Conservation (phyloP, 2,113 vertebrate species). For the Rattus rattus region DNA sequence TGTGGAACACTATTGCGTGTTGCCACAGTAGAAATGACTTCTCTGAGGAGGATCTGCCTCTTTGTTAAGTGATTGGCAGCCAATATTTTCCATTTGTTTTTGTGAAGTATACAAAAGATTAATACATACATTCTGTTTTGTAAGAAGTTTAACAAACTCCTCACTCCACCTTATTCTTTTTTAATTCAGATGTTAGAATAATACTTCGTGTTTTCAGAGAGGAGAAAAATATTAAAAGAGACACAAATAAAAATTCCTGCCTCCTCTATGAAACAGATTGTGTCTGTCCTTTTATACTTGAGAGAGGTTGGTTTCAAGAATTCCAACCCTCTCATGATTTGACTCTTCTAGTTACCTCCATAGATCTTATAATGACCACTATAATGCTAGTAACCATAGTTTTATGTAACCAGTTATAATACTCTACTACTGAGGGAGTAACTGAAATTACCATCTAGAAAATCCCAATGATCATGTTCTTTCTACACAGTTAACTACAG, state of each 20-base stretch:
- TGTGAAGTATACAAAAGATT: background rate
- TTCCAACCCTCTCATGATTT: background rate
- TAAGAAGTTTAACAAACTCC: conserved; percentile 24
- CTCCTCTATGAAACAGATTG: background rate
- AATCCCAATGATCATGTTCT: background rate
- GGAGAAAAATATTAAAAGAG: background rate
- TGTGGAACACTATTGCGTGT: background rate
- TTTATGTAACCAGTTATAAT: background rate
- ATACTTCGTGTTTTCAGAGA: background rate
- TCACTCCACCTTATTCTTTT: background rate
- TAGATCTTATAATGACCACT: background rate
- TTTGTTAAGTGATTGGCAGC: background rate
- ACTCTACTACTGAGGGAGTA: background rate
- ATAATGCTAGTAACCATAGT: background rate
- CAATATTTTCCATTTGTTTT: conserved; percentile 26
- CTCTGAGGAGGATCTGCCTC: background rate
- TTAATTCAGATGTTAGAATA: background rate
- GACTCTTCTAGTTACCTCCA: background rate
- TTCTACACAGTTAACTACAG: background rate
- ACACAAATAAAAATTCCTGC: background rate
- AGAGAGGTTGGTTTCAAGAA: background rate
- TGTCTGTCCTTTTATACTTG: background rate
- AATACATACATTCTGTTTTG: background rate
- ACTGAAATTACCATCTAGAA: background rate
- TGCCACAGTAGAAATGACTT: background rate